A percentile compares a stretch with the other conserved stretches of the same genome.
These are phyloP conservation scores for Sesamia inferens DNA, from an alignment of 2,888 invertebrate species.

Conservation along the genomic window DNA sequence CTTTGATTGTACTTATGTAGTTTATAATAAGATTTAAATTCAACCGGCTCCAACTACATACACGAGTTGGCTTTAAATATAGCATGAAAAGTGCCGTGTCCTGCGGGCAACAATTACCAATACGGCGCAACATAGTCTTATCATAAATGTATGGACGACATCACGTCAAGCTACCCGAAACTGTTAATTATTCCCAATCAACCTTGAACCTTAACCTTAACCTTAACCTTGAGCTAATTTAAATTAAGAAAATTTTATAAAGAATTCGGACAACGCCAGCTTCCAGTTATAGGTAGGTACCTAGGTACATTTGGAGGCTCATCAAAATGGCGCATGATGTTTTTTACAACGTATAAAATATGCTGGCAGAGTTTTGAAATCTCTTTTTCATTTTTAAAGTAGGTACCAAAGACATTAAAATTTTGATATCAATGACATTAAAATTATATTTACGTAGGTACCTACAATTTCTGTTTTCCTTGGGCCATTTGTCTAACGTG, in stretches of 20 bases:
- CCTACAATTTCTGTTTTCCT: constrained; percentile 20
- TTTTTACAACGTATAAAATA: constrained; percentile 19
- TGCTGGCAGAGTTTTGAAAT: constrained; percentile 15
- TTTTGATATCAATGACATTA: no score
- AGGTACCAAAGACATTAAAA: no score
- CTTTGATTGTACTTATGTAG: not conserved
- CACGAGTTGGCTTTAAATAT: constrained; percentile 5
- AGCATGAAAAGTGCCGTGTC: constrained; percentile 4
- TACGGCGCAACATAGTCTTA: constrained; percentile 12
- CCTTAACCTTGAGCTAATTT: no score
- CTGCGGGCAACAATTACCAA: constrained; percentile 24
- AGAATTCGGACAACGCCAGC: no score
- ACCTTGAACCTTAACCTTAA: no score
- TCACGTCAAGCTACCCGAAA: no score
- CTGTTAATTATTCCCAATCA: no score
- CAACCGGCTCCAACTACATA: not conserved
- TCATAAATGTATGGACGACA: constrained; percentile 14
- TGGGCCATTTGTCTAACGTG: constrained; percentile 34
- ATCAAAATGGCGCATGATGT: not conserved
- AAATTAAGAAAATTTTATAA: no score
- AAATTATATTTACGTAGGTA: no score
- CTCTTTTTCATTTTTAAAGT: constrained; percentile 31
- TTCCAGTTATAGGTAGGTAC: constrained; percentile 5
- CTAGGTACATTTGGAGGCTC: constrained; percentile 11
- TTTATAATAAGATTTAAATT: not conserved